These are phyloP conservation scores for Eugnorisma glareosa DNA, from an alignment of 2,888 invertebrate genomes.

Conservation along the genomic window DNA sequence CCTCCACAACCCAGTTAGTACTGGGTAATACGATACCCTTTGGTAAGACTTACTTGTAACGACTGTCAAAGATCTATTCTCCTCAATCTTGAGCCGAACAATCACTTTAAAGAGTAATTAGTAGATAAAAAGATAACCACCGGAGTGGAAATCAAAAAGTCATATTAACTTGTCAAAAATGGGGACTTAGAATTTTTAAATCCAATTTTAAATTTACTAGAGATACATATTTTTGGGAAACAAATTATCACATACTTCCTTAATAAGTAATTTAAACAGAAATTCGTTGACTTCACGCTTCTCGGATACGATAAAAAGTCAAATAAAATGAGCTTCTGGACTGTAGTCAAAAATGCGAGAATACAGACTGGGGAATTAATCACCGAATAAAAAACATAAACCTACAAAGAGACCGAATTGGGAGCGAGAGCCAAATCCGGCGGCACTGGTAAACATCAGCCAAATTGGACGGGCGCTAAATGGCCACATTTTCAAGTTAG, in stretches of 20 bases:
- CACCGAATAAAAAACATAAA: conserved; percentile 44
- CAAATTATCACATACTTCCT: conserved; percentile 9
- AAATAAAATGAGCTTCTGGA: conserved; percentile 44
- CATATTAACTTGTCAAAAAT: not conserved
- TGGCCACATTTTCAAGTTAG: conserved; percentile 50
- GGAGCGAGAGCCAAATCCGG: conserved; percentile 62
- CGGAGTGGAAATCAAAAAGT: not conserved
- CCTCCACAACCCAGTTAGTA: not conserved
- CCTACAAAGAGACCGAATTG: conserved; percentile 52
- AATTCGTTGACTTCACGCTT: conserved; percentile 29
- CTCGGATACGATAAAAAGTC: conserved; percentile 22
- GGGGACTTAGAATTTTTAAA: not conserved
- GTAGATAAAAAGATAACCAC: not conserved
- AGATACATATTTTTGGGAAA: conserved; percentile 8
- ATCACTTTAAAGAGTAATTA: not conserved
- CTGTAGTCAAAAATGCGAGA: conserved; percentile 48
- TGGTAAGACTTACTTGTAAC: not conserved
- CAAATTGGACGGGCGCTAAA: conserved; percentile 59
- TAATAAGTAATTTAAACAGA: conserved; percentile 22
- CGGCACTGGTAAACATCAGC: conserved; percentile 53
- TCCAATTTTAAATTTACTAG: conserved; percentile 6
- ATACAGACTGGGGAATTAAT: conserved; percentile 46
- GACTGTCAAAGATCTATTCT: not conserved
- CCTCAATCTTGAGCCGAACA: not conserved
- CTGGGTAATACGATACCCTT: not conserved